Conservation (phyloP, 2,888 invertebrate species). For the Ommatoiulus sabulosus region DNA sequence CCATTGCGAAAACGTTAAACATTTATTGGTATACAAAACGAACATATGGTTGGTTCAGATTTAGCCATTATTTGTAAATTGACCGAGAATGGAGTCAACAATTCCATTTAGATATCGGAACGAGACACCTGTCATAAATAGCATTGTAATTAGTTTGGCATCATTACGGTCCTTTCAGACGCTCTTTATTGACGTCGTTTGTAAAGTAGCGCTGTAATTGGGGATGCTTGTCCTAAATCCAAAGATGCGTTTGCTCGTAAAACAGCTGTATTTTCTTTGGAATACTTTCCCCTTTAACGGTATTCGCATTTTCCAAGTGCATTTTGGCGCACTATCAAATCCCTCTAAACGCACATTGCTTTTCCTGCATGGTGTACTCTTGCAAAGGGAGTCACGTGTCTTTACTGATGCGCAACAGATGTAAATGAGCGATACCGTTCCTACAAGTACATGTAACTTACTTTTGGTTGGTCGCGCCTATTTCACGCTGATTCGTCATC, state of each 20-base stretch:
- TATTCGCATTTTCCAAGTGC: neutral
- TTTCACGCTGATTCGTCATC: too few species aligned
- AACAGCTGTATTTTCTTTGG: neutral
- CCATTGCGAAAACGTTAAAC: too few species aligned
- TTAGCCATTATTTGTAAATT: neutral
- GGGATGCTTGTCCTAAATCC: neutral
- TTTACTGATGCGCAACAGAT: too few species aligned
- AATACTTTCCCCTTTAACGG: neutral
- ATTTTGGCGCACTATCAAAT: too few species aligned
- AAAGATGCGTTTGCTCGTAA: neutral
- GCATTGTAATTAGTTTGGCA: constrained; percentile 15
- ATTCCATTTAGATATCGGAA: neutral
- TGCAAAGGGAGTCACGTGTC: too few species aligned
- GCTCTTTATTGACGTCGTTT: neutral
- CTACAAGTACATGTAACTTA: too few species aligned
- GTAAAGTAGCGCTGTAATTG: neutral
- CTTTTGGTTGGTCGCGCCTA: too few species aligned
- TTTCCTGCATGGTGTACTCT: too few species aligned
- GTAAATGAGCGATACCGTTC: too few species aligned
- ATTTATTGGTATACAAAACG: too few species aligned
- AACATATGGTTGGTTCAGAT: neutral
- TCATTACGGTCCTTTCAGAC: neutral
- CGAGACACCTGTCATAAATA: neutral
- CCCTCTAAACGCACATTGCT: too few species aligned
- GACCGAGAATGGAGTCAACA: neutral